These are phyloP conservation scores for Semicossyphus pulcher DNA, from an alignment of 2,113 vertebrate genomes.

Conservation along the genomic window DNA sequence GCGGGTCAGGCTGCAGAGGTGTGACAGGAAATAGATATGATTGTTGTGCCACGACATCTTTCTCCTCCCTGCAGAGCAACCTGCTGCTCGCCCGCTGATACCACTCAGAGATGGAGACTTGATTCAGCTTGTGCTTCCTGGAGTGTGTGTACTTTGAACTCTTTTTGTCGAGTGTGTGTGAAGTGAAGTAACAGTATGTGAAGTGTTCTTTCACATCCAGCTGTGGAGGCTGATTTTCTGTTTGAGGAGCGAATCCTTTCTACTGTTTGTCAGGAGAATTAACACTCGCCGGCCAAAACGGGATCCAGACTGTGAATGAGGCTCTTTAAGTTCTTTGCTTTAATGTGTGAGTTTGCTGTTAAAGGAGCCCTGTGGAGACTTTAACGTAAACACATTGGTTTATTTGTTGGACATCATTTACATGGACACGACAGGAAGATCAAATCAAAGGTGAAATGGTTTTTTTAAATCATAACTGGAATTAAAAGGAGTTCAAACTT, in stretches of 20 bases:
- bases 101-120: not conserved
- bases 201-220: not conserved
- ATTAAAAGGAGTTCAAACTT: no score
- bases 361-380: not conserved
- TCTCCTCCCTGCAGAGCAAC: not conserved
- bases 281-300: not conserved
- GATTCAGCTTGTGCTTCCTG: not conserved
- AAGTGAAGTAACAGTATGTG: not conserved
- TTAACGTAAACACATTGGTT: no score
- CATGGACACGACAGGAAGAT: not conserved
- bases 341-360: not conserved
- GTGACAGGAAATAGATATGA: slow-evolving; percentile 56
- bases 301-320: not conserved
- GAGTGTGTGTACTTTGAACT: not conserved
- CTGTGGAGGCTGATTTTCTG: not conserved
- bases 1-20: slow-evolving; percentile 40
- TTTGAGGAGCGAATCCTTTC: not conserved
- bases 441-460: no score
- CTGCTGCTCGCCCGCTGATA: slow-evolving; percentile 11
- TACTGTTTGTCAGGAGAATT: slow-evolving; percentile 13
- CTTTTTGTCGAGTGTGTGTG: not conserved
- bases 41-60: slow-evolving; percentile 7
- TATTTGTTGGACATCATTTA: not conserved
- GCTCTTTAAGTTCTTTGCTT: not conserved
- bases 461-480: no score